Percentiles rank a stretch among this genome's conserved stretches.
phyloP scores from a whole-genome alignment of 2,797 vertebrate species.

The Florisuga fusca region DNA sequence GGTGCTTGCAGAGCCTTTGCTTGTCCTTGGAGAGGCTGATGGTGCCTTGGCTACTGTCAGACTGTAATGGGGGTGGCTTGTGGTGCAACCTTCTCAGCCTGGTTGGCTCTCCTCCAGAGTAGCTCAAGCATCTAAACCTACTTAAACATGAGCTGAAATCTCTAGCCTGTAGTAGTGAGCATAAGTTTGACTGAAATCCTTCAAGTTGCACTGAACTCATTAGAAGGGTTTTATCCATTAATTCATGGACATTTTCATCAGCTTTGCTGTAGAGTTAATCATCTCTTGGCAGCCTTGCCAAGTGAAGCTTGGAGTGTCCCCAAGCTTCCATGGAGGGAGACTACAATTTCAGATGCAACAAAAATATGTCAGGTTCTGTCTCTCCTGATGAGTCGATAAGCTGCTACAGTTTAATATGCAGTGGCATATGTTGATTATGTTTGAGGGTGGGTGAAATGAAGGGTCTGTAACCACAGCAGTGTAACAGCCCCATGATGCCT shows the following conservation, averaged over 20 bases:
- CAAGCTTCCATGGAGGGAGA: neutral
- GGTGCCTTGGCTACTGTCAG: neutral
- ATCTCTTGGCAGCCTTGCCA: neutral
- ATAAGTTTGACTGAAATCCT: neutral
- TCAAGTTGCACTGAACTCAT: neutral
- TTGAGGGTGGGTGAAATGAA: neutral
- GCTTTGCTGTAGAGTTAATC: neutral
- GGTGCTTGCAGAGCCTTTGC: neutral
- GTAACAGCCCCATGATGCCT: neutral
- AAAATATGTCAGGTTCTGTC: neutral
- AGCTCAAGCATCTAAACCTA: neutral
- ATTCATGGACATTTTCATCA: neutral
- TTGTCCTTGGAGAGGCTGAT: neutral
- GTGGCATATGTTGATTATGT: neutral
- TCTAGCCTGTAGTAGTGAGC: neutral
- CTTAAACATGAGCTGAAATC: neutral
- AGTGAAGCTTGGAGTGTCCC: neutral
- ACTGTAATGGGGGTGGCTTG: fast-evolving
- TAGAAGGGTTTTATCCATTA: neutral
- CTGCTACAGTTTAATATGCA: neutral
- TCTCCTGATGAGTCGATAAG: neutral
- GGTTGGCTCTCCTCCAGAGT: neutral
- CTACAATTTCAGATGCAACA: neutral
- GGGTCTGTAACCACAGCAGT: neutral
- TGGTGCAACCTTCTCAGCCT: neutral